Conservation (phyloP, 2,113 vertebrate genomes). For the Anoura caudifer region DNA sequence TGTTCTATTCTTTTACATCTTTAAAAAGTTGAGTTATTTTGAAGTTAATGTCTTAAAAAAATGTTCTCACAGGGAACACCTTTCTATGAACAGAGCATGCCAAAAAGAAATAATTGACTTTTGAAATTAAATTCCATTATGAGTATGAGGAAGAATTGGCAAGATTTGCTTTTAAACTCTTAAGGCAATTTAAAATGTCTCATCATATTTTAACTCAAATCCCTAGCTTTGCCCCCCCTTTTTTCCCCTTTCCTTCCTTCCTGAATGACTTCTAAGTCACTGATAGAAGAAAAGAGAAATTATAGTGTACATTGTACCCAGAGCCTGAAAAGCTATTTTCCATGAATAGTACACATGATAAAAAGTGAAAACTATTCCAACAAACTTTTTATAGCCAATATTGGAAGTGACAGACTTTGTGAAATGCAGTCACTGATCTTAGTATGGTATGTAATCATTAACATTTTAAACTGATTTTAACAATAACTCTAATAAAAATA, state of each 20-base stretch:
- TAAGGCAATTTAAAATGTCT: neutral
- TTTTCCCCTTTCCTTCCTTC: neutral
- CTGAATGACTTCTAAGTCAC: neutral
- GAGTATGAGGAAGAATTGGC: neutral
- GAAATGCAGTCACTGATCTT: neutral
- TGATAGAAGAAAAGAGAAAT: neutral
- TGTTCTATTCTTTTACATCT: neutral
- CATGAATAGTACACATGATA: neutral
- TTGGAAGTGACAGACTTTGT: neutral
- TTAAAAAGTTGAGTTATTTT: neutral
- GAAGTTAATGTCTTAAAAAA: neutral
- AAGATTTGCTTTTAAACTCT: neutral
- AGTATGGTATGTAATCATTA: neutral
- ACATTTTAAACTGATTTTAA: constrained; percentile 4
- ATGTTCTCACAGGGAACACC: neutral
- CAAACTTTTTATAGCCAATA: neutral
- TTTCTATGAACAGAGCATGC: neutral
- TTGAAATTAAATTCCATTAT: neutral
- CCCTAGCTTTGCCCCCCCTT: neutral
- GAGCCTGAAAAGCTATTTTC: neutral
- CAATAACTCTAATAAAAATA: neutral
- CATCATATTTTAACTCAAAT: neutral
- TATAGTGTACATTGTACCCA: neutral
- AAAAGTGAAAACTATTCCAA: neutral
- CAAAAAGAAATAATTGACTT: neutral